A percentile compares a stretch with the other conserved stretches of the same genome.
phyloP scores from a whole-genome alignment of 2,113 vertebrate species.

The Halichoeres trimaculatus region DNA sequence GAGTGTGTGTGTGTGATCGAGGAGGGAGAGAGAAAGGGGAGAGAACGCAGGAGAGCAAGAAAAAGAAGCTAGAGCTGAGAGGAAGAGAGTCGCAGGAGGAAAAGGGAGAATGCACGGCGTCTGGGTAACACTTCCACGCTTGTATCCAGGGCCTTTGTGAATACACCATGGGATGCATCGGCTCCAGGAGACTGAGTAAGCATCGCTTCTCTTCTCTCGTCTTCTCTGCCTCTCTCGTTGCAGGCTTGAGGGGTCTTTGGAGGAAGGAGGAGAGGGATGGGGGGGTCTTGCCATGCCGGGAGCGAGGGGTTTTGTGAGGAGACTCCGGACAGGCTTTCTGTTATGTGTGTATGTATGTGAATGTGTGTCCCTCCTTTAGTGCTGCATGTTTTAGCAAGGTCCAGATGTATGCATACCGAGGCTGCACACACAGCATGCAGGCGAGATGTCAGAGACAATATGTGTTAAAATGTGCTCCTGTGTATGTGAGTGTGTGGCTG shows the following conservation, averaged over 20 bases:
- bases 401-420: constrained; percentile 44
- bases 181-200: constrained; percentile 88
- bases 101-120: constrained; percentile 84
- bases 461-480: constrained; percentile 68
- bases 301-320: constrained; percentile 34
- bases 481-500: constrained; percentile 52
- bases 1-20: constrained; percentile 42
- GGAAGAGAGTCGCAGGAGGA: constrained; percentile 68
- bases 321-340: constrained; percentile 31
- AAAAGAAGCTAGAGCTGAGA: constrained; percentile 30
- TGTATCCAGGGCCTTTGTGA: constrained; percentile 86
- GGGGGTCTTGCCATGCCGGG: constrained; percentile 56
- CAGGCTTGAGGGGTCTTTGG: constrained; percentile 42
- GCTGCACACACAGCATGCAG: constrained; percentile 27
- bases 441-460: constrained; percentile 67
- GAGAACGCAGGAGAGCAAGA: constrained; percentile 30
- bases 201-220: constrained; percentile 57
- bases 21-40: constrained; percentile 64
- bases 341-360: constrained; percentile 3
- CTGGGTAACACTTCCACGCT: constrained; percentile 84
- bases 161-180: constrained; percentile 88
- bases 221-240: constrained; percentile 49
- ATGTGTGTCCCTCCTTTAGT: constrained; percentile 27
- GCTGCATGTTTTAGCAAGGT: constrained; percentile 32
- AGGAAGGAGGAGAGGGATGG: constrained; percentile 26